A percentile compares a stretch with the other conserved stretches of the same genome.
These are phyloP conservation scores for Pheucticus melanocephalus DNA, from an alignment of 2,113 vertebrate genomes.

Conservation along the genomic window DNA sequence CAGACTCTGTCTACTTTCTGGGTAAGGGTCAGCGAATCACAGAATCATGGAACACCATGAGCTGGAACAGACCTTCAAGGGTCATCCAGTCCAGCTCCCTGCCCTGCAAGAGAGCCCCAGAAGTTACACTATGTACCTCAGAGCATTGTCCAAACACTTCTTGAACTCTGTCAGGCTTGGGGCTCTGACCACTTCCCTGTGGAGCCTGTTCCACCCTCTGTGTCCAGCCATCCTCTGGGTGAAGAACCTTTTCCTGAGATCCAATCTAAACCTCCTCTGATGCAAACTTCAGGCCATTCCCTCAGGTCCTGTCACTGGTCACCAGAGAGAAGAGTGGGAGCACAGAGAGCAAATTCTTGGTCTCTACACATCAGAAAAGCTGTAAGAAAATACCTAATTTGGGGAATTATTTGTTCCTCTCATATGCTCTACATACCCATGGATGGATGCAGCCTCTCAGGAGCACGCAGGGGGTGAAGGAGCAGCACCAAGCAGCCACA, in stretches of 20 bases:
- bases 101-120: neutral
- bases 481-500: rapidly evolving
- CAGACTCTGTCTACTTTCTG: neutral
- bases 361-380: neutral
- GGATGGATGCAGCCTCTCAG: neutral
- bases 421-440: rapidly evolving
- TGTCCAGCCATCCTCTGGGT: rapidly evolving
- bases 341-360: neutral
- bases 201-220: neutral
- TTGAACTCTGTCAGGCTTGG: neutral
- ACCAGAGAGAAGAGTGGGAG: neutral
- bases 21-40: neutral
- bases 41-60: neutral
- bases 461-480: rapidly evolving
- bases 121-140: neutral
- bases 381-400: neutral
- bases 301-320: neutral
- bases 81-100: neutral
- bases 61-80: neutral
- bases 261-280: neutral
- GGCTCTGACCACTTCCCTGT: neutral
- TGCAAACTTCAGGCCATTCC: neutral
- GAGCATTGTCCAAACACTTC: neutral
- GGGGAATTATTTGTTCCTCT: neutral
- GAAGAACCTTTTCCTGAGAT: neutral